Base-by-base conservation (phyloP, 92 coral and sea anemone genomes). In the Heliopora coerulea region DNA sequence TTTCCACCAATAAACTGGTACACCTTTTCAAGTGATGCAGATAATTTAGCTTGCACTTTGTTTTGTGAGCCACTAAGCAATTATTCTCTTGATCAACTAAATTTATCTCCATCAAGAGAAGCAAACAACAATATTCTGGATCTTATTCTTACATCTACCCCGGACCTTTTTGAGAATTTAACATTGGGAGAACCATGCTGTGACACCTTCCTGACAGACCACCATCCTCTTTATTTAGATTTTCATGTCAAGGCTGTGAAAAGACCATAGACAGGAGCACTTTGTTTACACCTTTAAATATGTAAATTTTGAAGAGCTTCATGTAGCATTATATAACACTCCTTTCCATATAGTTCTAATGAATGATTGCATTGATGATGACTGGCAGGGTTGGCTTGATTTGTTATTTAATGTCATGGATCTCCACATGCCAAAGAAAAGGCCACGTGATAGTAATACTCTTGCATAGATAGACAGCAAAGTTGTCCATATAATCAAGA, bases 241-340 rank as follows among this genome's bases (percentile, higher is more conserved):
- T 74, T 30, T 74, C 35, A 39, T 23, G 39, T 62, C 70, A 74
- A 74, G 54, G 23, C 7, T 13, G 59, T 52, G 59, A 62, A 54
- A 28, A 49, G 65, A 40, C 70, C 80, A n/a, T 41, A 74, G 59
- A 56, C 78, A 56, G 61, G 42, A 62, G 59, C 27, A 65, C 20
- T 17, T 50, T 23, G 20, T 17, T 50, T 50, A 50, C 58, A 17
- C 8, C 6, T 50, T 17, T 19, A 50, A 23, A 23, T 5, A 50
- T 17, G 58, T 23, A 17, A 23, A 50, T 50, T 50, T 50, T 50
- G 20, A 17, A 17, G 26, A 23, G 7, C 26, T 50, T 17, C 6
- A 19, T 7, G 58, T 5, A 17, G 20, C 26, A 23, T 23, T 50
- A 50, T 7, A 17, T 17, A 23, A 17, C 17, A 23, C 26, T 50